Base-by-base conservation (phyloP, 2,888 invertebrate genomes). In the Phorcus lineatus region DNA sequence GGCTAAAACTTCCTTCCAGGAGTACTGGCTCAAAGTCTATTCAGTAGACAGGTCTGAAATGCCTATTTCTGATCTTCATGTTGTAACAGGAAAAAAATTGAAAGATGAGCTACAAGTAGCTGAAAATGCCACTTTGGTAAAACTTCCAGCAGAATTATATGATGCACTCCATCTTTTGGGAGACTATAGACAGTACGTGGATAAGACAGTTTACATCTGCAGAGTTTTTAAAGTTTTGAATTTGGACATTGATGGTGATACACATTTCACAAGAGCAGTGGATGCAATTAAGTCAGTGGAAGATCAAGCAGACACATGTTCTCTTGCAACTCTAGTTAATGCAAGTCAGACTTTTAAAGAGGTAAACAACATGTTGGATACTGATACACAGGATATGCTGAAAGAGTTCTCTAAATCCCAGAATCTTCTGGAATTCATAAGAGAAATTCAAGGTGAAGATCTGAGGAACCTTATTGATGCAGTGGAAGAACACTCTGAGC, bases 401-500 rank as follows among this genome's bases (percentile, higher is more conserved):
- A 40, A 22, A 19, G 52, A 74, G 24, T 52, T 74, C 53, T 24
- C 52, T 19, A 22, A 74, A 52, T 74, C 24, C 24, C 47, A 81
- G 3, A 24, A 77, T 0, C 78, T 87, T 17, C 28, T 87, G 0
- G 74, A 78, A 1, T 88, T 88, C 76, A 28, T 88, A 3, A 52
- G 55, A 22, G 76, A 77, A 3, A 85, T 88, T 4, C 74, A 83
- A 19, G 83, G 85, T 28, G 88, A 88, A 74, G 88, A 88, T 70
- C 81, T 88, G 4, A 79, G 86, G 67, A 87, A 86, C 79, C 78
- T 87, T 0, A 88, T 88, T 57, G 87, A 88, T 81, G 87, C 87
- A n/a, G 88, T 87, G 0, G 88, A 88, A 77, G 87, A 88, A 76
- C 85, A 87, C 79, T 86, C 88, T 16, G 87, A 88, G 47, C 85